Evolutionary conservation across 2,113 vertebrate genomes (phyloP).

Genomic region (Melanerpes formicivorus): DNA sequence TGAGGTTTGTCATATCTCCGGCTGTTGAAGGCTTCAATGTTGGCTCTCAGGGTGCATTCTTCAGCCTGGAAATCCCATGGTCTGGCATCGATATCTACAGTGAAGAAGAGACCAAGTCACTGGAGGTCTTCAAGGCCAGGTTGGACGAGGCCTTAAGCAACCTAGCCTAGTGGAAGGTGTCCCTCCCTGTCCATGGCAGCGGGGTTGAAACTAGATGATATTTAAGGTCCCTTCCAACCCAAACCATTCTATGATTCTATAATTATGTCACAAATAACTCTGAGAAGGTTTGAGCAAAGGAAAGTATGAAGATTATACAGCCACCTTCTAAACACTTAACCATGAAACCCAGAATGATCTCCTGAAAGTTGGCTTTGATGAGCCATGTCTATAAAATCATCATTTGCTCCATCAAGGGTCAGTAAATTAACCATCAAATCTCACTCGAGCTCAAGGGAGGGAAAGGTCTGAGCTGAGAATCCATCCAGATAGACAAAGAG

Average conservation of each 20-base stretch:
- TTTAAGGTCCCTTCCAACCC: no score
- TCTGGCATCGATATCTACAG: conserved; percentile 91
- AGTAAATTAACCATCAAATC: neutral
- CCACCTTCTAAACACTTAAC: neutral
- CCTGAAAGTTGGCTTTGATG: neutral
- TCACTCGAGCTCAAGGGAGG: neutral
- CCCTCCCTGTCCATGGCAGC: no score
- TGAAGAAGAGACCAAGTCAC: rapidly evolving
- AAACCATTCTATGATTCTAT: no score
- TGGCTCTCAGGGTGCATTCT: conserved; percentile 93
- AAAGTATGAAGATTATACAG: neutral
- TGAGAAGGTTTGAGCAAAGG: neutral
- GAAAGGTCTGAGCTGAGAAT: neutral
- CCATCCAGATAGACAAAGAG: neutral
- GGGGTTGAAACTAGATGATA: no score
- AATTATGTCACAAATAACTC: neutral
- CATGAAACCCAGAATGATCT: no score
- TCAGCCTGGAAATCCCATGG: conserved; percentile 99
- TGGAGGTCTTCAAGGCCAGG: no score
- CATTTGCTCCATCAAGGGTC: neutral
- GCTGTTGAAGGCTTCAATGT: conserved; percentile 94
- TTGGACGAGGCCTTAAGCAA: no score
- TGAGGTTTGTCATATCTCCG: conserved; percentile 87
- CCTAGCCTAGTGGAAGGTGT: no score
- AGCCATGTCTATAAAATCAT: neutral